Conservation (phyloP, 2,888 invertebrate species). For the Rhingia rostrata region DNA sequence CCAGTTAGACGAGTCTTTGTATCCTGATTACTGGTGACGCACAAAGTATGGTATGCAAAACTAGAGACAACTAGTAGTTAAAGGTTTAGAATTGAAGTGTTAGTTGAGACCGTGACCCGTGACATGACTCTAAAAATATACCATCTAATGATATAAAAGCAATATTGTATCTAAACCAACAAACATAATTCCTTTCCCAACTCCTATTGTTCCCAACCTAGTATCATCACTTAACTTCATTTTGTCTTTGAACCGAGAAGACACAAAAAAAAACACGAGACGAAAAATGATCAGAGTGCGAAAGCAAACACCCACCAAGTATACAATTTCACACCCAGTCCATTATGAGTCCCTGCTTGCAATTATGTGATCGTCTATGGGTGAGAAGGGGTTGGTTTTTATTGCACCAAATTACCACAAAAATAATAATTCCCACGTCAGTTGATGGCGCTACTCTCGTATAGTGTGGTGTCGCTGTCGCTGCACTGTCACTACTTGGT, state of each 20-base stretch:
- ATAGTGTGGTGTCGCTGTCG: not conserved
- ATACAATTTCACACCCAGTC: slow-evolving; percentile 35
- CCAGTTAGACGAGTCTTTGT: no score
- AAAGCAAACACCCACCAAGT: slow-evolving; percentile 21
- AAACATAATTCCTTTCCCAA: not conserved
- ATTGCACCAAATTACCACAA: slow-evolving; percentile 38
- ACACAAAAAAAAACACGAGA: not conserved
- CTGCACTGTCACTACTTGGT: slow-evolving; percentile 5
- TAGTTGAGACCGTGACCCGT: no score
- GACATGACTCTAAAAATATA: no score
- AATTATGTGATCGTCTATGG: slow-evolving; percentile 29
- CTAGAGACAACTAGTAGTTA: no score
- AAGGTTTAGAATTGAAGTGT: no score
- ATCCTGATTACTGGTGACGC: no score
- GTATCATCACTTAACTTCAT: slow-evolving; percentile 20
- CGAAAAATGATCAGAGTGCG: slow-evolving; percentile 4
- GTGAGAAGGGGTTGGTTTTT: slow-evolving; percentile 26
- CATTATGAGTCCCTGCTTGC: slow-evolving; percentile 4
- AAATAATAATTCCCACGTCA: slow-evolving; percentile 44
- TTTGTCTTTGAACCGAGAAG: slow-evolving; percentile 6
- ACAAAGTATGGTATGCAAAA: no score
- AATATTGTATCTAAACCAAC: not conserved
- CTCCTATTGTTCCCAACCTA: not conserved
- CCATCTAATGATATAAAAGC: not conserved
- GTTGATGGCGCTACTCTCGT: slow-evolving; percentile 16